Conservation (phyloP, 2,888 invertebrate species). For the Hipparchia sbordonii region DNA sequence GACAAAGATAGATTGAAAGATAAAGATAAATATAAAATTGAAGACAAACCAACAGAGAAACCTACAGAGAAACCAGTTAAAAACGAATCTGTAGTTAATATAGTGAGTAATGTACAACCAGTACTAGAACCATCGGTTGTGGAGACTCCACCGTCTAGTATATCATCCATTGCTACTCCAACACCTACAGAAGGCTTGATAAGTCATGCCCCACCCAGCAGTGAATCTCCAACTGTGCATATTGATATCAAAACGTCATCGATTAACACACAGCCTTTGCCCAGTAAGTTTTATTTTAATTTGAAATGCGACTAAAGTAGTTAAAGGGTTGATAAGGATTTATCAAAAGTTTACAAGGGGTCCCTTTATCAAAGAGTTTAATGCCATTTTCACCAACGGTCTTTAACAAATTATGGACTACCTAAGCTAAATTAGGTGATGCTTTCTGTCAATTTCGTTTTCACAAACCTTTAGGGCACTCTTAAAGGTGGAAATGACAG, state of each 20-base stretch:
- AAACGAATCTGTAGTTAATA: constrained; percentile 51
- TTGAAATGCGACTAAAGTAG: too few species aligned
- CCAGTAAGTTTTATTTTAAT: constrained; percentile 43
- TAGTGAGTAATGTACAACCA: constrained; percentile 47
- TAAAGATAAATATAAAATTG: constrained; percentile 55
- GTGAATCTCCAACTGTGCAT: constrained; percentile 43
- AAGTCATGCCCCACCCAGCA: constrained; percentile 50
- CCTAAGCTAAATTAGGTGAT: too few species aligned
- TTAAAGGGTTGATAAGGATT: too few species aligned
- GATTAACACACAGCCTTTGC: constrained; percentile 64
- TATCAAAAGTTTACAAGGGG: too few species aligned
- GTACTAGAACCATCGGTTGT: constrained; percentile 62
- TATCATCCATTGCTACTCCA: constrained; percentile 49
- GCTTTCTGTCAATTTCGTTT: too few species aligned
- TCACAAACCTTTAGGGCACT: too few species aligned
- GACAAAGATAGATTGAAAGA: constrained; percentile 70
- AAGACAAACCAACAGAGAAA: constrained; percentile 50
- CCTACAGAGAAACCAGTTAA: constrained; percentile 51
- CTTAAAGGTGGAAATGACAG: too few species aligned
- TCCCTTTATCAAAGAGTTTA: too few species aligned
- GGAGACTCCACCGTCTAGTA: constrained; percentile 43
- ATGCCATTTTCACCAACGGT: too few species aligned
- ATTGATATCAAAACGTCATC: constrained; percentile 59
- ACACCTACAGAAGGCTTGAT: constrained; percentile 70
- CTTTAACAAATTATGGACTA: too few species aligned